These are phyloP conservation scores for Olivierus martensii DNA, from an alignment of 1,140 invertebrate genomes.

Conservation along the genomic window DNA sequence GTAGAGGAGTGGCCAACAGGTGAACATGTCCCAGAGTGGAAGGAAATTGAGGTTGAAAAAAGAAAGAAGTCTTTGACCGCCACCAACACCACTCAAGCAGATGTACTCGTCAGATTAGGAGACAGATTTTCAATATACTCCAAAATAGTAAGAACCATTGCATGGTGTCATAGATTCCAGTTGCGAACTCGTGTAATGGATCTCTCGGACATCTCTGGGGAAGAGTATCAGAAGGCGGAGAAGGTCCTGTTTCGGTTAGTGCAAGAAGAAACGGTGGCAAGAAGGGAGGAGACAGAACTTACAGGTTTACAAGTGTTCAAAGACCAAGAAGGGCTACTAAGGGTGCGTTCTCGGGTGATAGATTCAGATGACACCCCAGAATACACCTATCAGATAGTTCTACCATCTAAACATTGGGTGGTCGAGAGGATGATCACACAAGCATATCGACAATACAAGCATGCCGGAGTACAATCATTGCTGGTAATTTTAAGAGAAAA, in stretches of 20 bases:
- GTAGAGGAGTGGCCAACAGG: slow-evolving; percentile 20
- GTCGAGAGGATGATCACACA: not conserved
- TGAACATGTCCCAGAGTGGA: not conserved
- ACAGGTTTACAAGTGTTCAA: not conserved
- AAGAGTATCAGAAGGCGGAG: slow-evolving; percentile 3
- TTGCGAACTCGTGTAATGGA: not conserved
- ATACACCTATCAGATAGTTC: not conserved
- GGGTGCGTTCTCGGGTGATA: not conserved
- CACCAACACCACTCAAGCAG: not conserved
- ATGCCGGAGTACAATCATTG: not conserved
- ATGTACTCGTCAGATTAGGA: not conserved
- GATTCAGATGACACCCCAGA: not conserved
- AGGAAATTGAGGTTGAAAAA: not conserved
- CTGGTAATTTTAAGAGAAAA: no score
- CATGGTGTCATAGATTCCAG: not conserved
- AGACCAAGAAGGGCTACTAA: not conserved
- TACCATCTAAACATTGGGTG: not conserved
- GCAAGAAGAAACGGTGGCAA: not conserved
- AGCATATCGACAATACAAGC: not conserved
- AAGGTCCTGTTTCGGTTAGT: not conserved
- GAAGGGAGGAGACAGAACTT: not conserved
- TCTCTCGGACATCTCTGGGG: not conserved
- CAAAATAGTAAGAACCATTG: not conserved
- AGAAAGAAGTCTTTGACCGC: no score
- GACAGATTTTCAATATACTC: not conserved